phyloP scores from a whole-genome alignment of 2,888 invertebrate genomes.

The Stenoptilia bipunctidactyla region DNA sequence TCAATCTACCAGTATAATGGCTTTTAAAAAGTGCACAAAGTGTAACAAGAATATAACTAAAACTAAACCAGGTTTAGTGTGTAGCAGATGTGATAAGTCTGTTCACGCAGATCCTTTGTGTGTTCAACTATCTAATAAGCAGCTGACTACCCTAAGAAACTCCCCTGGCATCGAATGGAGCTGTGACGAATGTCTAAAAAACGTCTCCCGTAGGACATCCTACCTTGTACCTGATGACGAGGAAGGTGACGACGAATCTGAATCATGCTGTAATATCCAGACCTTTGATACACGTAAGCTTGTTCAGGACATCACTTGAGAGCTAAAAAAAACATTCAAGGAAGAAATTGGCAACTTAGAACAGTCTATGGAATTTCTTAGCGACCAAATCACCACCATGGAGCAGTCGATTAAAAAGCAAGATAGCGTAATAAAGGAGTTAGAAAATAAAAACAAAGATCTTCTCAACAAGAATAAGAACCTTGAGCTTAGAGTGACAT shows the following conservation, averaged over 20 bases:
- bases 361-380: slow-evolving; percentile 4
- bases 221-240: slow-evolving; percentile 11
- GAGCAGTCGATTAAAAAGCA: slow-evolving; percentile 15
- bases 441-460: slow-evolving; percentile 15
- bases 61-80: slow-evolving; percentile 12
- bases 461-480: slow-evolving; percentile 16
- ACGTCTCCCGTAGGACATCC: slow-evolving; percentile 10
- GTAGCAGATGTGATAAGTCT: slow-evolving; percentile 15
- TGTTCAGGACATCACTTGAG: slow-evolving; percentile 13
- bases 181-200: slow-evolving; percentile 9
- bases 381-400: slow-evolving; percentile 14
- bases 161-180: slow-evolving; percentile 16
- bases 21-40: background rate
- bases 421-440: slow-evolving; percentile 11
- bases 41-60: slow-evolving; percentile 11
- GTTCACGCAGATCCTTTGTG: slow-evolving; percentile 14
- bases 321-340: slow-evolving; percentile 13
- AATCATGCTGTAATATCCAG: background rate
- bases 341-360: slow-evolving; percentile 4
- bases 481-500: slow-evolving; percentile 13
- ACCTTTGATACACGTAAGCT: slow-evolving; percentile 12
- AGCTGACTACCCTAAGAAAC: slow-evolving; percentile 12
- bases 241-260: slow-evolving; percentile 8
- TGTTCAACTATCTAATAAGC: slow-evolving; percentile 14
- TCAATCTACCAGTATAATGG: too few relatives aligned